A percentile compares a stretch with the other conserved stretches of the same genome.
Evolutionary conservation across 2,113 vertebrate species (phyloP).

Genomic region (Lepus timidus): DNA sequence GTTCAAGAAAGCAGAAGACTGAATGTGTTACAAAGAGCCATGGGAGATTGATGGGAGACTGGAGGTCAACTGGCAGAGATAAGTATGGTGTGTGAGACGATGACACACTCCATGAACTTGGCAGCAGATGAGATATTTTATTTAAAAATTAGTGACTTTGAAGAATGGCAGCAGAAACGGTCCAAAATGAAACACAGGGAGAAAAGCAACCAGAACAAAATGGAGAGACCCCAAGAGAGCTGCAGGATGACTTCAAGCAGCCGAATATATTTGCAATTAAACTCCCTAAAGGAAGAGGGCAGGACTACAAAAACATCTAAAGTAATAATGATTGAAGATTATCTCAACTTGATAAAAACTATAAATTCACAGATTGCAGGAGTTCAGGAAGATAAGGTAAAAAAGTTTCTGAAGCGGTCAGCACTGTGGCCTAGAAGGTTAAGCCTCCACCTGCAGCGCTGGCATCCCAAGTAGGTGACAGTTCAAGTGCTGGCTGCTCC

Average conservation of each 20-base stretch:
- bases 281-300: not conserved
- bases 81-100: not conserved
- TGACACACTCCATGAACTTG: not conserved
- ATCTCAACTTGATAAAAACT: not conserved
- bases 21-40: not conserved
- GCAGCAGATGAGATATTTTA: not conserved
- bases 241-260: not conserved
- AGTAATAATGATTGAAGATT: constrained; percentile 26
- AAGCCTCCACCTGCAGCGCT: too few relatives aligned
- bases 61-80: not conserved
- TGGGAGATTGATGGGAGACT: not conserved
- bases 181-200: not conserved
- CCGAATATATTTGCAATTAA: not conserved
- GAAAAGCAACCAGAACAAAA: not conserved
- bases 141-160: constrained; percentile 1
- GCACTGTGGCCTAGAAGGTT: too few relatives aligned
- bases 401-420: too few relatives aligned
- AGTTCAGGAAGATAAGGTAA: not conserved
- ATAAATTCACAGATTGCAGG: not conserved
- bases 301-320: not conserved
- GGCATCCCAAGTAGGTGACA: too few relatives aligned
- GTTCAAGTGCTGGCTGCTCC: too few relatives aligned
- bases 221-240: not conserved
- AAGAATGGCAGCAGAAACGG: constrained; percentile 4
- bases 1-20: not conserved